These are phyloP conservation scores for Hesperophylax magnus DNA, from an alignment of 1,140 invertebrate genomes.

Conservation along the genomic window DNA sequence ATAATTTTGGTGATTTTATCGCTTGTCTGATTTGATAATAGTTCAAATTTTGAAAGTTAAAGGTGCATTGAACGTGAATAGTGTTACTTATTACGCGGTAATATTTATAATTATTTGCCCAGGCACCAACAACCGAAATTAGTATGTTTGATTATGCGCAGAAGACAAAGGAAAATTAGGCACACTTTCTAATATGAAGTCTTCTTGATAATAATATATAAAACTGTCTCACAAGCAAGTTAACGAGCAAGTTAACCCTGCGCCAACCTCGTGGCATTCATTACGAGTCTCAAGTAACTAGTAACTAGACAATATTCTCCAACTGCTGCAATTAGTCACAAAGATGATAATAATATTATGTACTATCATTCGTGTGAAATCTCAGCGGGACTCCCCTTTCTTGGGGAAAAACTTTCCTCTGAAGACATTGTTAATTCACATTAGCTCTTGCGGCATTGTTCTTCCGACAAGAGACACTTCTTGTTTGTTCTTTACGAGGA, in stretches of 20 bases:
- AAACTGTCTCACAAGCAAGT: too few relatives aligned
- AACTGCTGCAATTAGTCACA: conserved; percentile 38
- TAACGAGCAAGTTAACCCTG: neutral
- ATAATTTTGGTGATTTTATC: too few relatives aligned
- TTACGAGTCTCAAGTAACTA: neutral
- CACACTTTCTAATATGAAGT: too few relatives aligned
- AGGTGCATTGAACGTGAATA: too few relatives aligned
- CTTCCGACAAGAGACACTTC: neutral
- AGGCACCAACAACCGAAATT: too few relatives aligned
- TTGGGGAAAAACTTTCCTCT: conserved; percentile 15
- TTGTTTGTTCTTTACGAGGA: neutral
- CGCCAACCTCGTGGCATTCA: conserved; percentile 8
- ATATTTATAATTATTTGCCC: too few relatives aligned
- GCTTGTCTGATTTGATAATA: too few relatives aligned
- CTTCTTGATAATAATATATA: too few relatives aligned
- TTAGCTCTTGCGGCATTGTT: conserved; percentile 22
- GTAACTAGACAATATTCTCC: conserved; percentile 3
- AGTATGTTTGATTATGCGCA: too few relatives aligned
- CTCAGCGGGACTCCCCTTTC: conserved; percentile 17
- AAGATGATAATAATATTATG: conserved; percentile 18
- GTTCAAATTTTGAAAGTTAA: too few relatives aligned
- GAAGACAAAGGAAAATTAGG: too few relatives aligned
- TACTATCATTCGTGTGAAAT: conserved; percentile 32
- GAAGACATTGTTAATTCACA: conserved; percentile 34
- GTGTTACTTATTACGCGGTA: too few relatives aligned